Evolutionary conservation across 53 echinoderm and acorn worm species (phyloP), one percentile per base, ranked within the genome.

Genomic region (Paracentrotus lividus): DNA sequence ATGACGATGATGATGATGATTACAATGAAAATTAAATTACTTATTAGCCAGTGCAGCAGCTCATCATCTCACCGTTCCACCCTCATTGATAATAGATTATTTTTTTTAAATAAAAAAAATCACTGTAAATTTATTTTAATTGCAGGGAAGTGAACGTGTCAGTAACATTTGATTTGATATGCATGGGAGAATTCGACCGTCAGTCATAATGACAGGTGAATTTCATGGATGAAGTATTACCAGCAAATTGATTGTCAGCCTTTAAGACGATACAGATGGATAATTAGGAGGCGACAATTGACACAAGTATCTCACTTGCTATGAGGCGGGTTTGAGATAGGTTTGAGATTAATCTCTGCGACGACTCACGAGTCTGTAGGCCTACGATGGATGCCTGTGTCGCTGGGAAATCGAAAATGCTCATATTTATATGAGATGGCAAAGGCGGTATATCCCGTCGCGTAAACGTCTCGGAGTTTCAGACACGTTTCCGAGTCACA

Each of bases 171-270:
- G 40, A 38, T 38, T 72, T 38, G 38, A 38, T 32, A 72, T 72
- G 8, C 36, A 72, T 38, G 40, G 5, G 38, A 40, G 18, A 5
- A 40, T 40, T 38, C 36, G 36, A 15, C 20, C 16, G 72, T 40
- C 16, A 72, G 72, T 18, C 72, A 72, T n/a, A 21, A 21, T 72
- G 72, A 40, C 72, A 72, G 72, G 40, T 72, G 72, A 72, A 40
- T 72, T 72, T 72, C 72, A 6, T 38, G 0, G 36, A 36, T 40
- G 38, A 72, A 9, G 18, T 72, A 72, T 36, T 10, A 72, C 21
- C 72, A 72, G 36, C 4, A 72, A 72, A 72, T 14, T 16, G 5
- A 72, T 38, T 20, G 72, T 20, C 40, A 10, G 38, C 72, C 38
- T 6, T 72, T 38, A 38, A 3, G 72, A 38, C 36, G 20, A 72